phyloP scores from a whole-genome alignment of 2,888 invertebrate genomes.

The Brachyopa scutellaris region DNA sequence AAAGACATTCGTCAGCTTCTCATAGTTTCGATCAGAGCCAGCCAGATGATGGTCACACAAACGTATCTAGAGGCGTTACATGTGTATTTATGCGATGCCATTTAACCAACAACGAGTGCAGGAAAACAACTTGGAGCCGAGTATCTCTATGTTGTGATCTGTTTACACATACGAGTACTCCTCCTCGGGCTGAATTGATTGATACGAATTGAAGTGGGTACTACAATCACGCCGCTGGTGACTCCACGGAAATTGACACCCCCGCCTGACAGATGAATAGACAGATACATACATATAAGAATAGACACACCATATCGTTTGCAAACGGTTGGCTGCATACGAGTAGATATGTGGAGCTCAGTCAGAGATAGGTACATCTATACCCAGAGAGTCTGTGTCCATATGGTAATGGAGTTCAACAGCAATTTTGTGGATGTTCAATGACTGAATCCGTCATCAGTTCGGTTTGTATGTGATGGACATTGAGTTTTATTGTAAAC shows the following conservation, averaged over 20 bases:
- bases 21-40: conserved; percentile 15
- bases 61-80: conserved; percentile 53
- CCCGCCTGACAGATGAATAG: conserved; percentile 7
- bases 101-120: conserved; percentile 38
- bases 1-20: conserved; percentile 63
- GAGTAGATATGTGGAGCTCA: too few relatives aligned
- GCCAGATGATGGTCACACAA: conserved; percentile 32
- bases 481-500: conserved; percentile 65
- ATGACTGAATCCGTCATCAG: conserved; percentile 65
- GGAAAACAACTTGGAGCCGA: conserved; percentile 25
- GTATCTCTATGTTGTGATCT: conserved; percentile 60
- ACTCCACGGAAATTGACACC: conserved; percentile 38
- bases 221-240: not conserved
- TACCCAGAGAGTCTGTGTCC: conserved; percentile 36
- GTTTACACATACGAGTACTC: conserved; percentile 59
- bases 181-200: conserved; percentile 57
- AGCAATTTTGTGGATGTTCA: conserved; percentile 47
- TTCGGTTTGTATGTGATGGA: conserved; percentile 60
- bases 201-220: conserved; percentile 63
- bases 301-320: too few relatives aligned
- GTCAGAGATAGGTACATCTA: too few relatives aligned
- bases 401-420: conserved; percentile 55
- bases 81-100: conserved; percentile 44
- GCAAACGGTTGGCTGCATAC: too few relatives aligned
- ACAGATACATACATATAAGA: too few relatives aligned